Evolutionary conservation across 1,140 invertebrate species (phyloP), one percentile per base, ranked within the genome.

Genomic region (Leptinotarsa lineolata): DNA sequence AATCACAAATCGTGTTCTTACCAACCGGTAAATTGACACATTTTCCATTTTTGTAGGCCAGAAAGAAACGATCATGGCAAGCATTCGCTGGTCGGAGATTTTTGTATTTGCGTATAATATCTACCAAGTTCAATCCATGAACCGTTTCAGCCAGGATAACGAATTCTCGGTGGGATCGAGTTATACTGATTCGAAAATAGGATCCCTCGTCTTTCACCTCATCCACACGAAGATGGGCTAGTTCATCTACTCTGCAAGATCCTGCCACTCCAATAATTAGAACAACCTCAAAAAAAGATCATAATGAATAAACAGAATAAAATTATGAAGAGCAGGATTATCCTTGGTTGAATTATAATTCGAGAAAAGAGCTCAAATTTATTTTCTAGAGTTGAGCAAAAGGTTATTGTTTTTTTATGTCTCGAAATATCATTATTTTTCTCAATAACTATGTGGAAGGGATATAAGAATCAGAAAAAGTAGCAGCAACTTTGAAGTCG

Each of bases 21-120:
- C 4, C 64, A 3, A 68, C n/a, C 0, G n/a, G 44, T 39, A 54
- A 39, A 48, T 46, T 48, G 5, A 24, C 21, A 68, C 64, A 72
- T 54, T 72, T 72, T 16, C 22, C 64, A 30, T 58, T 46, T 16
- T 21, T 67, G 39, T 72, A 72, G 45, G 22, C 46, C 2, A 72
- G 8, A 22, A 72, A 72, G 13, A 72, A 72, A n/a, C 71, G 18
- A 15, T 63, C 30, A 24, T 18, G 3, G 30, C 6, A 16, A 3
- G 44, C 22, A 5, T 46, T 39, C n/a, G 39, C 11, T n/a, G 70
- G 60, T 22, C 60, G 59, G 11, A 64, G 45, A 64, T 48, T 24
- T 44, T n/a, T 46, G 39, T 72, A 72, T 22, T 64, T 72, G 8
- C 60, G 0, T 16, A 44, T 30, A 12, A 61, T 20, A 20, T 64